Base-by-base conservation (phyloP, 2,888 invertebrate genomes). In the Galeruca laticollis region DNA sequence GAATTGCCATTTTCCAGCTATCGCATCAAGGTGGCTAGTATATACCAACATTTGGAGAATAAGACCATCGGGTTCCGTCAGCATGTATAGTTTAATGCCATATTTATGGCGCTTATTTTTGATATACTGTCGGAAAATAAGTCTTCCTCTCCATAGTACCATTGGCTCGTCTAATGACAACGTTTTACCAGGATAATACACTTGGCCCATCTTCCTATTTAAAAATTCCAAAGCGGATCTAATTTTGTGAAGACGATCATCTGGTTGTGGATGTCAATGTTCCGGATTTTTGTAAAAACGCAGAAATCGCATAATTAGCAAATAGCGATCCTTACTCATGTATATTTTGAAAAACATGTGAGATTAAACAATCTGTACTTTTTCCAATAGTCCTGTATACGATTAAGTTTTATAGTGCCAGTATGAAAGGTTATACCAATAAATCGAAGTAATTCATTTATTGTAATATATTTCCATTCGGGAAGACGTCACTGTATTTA, bases 211-310 rank as follows among this genome's bases (percentile, higher is more conserved):
- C 60, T 56, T 69, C 2, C 40, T 37, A 59, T 73, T 75, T 75
- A 85, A 84, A 76, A 81, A 76, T 70, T 83, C 79, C 15, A 84
- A 66, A 13, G 84, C 31, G 26, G 78, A 77, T 31, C 75, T 73
- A 51, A 84, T 80, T 80, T 84, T 82, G 47, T 61, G 68, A 47
- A 61, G 20, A 26, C 35, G 51, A 61, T 61, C 51, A 33, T 51
- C 54, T 37, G 47, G 21, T 37, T 35, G 37, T 68, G 43, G 35
- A 31, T 63, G 35, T 33, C 52, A 21, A 20, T 51, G 35, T 37
- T 62, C 40, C 4, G 62, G 37, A 49, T 35, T 62, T 68, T 68
- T 20, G 40, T 49, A 31, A 62, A 63, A 68, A 31, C 54, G 62
- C 26, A 68, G 60, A 51, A 15, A 64, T 68, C 62, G 52, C 37